Evolutionary conservation across 2,113 vertebrate genomes (phyloP), one percentile per base, ranked within the genome.

Genomic region (Grantiella picta): DNA sequence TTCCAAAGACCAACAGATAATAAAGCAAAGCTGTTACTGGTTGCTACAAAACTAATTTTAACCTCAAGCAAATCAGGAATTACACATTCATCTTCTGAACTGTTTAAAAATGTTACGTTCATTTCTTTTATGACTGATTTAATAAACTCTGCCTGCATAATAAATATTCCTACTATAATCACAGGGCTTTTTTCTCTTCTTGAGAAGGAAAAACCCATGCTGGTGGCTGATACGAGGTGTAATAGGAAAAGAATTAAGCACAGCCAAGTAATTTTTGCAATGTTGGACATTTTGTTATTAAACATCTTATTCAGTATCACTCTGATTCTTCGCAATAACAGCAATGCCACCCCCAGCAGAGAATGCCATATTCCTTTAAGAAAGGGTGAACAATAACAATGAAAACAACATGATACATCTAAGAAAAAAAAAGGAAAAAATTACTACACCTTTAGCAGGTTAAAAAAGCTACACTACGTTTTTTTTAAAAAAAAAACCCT

Each of bases 341-440:
- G 92, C 89, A 93, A 89, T 92, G 94, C 97, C 86, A 94, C 94
- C 97, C 94, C 96, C 92, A 97, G 94, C 95, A 94, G 88, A 81
- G 92, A 97, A 94, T 89, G 96, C 92, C 82, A n/a, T 71, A 94
- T 90, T 98, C 95, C 97, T 93, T 95, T 93, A 97, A 95, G 97
- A 90, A 96, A 97, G 96, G 95, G 77, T 92, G 94, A 98, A 97
- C 97, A 97, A 97, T 96, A 97, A 97, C 96, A 95, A 94, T 97
- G 92, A 96, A 95, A 97, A 94, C 93, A 97, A 78, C 53, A 81
- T 2, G 56, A 90, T 45, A 90, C 11, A 60, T 50, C 65, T 42
- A 82, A 53, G 52, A 4, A 31, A 38, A 35, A 36, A n/a, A 8
- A 3, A 4, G 61, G 40, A 93, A 66, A 92, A 90, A 86, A 84